Percentiles rank a stretch among this genome's conserved stretches.
These are phyloP conservation scores for Glareola pratincola DNA, from an alignment of 2,113 vertebrate genomes.

Conservation along the genomic window DNA sequence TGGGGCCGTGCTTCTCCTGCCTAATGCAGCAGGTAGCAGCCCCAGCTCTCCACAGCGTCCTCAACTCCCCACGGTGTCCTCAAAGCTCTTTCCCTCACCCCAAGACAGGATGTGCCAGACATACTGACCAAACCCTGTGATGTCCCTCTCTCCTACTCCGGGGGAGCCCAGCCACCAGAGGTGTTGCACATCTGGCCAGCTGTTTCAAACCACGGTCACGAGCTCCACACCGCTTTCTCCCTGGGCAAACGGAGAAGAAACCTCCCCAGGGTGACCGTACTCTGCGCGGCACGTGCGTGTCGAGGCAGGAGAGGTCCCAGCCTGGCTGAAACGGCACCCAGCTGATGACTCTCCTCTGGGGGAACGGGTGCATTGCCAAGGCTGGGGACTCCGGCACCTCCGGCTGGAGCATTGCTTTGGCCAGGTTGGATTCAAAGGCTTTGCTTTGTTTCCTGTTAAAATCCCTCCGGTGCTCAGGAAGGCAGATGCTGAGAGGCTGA, in stretches of 20 bases:
- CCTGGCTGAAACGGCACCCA: too few relatives aligned
- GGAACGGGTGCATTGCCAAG: accelerated
- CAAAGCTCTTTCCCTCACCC: not conserved
- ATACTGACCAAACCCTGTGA: not conserved
- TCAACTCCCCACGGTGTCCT: not conserved
- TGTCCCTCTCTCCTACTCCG: not conserved
- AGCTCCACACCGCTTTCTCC: accelerated
- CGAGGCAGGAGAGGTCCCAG: not conserved
- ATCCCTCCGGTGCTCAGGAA: not conserved
- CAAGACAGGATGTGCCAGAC: accelerated
- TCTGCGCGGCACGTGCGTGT: accelerated
- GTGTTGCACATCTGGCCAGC: not conserved
- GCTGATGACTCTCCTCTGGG: not conserved
- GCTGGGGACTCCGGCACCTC: not conserved
- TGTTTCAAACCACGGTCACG: not conserved
- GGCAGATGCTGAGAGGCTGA: conserved; percentile 29
- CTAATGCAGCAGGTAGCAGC: not conserved
- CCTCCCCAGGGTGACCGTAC: not conserved
- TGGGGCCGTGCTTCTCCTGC: accelerated
- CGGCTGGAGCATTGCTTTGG: not conserved
- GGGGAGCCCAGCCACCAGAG: not conserved
- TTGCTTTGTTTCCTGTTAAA: not conserved
- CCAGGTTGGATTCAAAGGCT: not conserved
- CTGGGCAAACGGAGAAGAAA: accelerated
- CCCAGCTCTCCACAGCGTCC: not conserved